Evolutionary conservation across 1,140 invertebrate species (phyloP).

Genomic region (Potamilus streckersoni): DNA sequence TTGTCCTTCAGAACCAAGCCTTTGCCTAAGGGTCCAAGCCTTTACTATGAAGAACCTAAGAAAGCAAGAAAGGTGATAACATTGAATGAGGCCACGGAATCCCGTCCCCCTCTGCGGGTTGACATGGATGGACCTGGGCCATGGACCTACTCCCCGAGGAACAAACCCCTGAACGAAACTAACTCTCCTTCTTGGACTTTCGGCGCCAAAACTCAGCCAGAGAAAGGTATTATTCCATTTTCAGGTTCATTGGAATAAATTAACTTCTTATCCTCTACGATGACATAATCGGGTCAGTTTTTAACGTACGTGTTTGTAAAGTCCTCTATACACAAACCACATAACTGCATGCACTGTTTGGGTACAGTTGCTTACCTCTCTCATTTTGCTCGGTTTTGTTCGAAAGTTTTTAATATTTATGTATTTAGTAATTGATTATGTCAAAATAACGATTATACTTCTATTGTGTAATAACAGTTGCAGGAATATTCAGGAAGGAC

Average conservation of each 20-base stretch:
- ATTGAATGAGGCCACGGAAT: slow-evolving; percentile 56
- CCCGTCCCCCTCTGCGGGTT: slow-evolving; percentile 52
- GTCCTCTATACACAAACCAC: too few relatives aligned
- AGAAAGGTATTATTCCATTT: slow-evolving; percentile 45
- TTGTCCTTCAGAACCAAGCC: slow-evolving; percentile 39
- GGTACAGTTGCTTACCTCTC: too few relatives aligned
- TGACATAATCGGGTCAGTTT: too few relatives aligned
- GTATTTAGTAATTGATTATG: too few relatives aligned
- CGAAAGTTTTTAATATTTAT: too few relatives aligned
- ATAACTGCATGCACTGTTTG: too few relatives aligned
- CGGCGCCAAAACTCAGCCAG: slow-evolving; percentile 49
- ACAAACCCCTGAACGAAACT: slow-evolving; percentile 57
- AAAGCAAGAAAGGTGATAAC: slow-evolving; percentile 50
- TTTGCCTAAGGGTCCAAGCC: slow-evolving; percentile 40
- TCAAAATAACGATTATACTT: too few relatives aligned
- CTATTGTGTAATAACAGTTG: too few relatives aligned
- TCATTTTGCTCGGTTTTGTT: too few relatives aligned
- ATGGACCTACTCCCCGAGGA: slow-evolving; percentile 54
- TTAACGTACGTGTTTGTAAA: too few relatives aligned
- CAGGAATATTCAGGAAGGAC: too few relatives aligned
- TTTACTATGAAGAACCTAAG: slow-evolving; percentile 56
- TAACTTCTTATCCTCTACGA: neutral
- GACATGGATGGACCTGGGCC: slow-evolving; percentile 61
- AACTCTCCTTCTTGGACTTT: slow-evolving; percentile 60
- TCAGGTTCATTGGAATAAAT: neutral